Percentiles rank a stretch among this genome's conserved stretches.
phyloP scores from a whole-genome alignment of 2,113 vertebrate species.

The Irena cyanogastra region DNA sequence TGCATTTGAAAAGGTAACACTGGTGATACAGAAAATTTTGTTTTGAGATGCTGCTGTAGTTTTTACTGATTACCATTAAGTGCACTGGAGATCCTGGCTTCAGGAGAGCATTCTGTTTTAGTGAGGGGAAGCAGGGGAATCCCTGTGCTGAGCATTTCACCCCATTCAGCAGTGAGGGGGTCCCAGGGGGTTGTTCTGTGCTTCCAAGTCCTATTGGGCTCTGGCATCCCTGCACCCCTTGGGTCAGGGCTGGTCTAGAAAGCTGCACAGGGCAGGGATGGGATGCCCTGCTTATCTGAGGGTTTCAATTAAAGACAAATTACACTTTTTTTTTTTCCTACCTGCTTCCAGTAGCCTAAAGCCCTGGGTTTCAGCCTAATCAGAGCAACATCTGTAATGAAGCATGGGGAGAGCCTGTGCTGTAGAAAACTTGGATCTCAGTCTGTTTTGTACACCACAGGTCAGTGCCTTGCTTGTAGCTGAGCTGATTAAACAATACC shows the following conservation, averaged over 20 bases:
- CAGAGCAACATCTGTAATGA: background rate
- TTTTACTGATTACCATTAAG: background rate
- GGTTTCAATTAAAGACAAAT: background rate
- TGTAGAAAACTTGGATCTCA: background rate
- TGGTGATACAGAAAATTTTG: background rate
- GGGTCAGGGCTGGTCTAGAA: background rate
- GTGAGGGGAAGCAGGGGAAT: background rate
- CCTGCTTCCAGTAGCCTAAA: background rate
- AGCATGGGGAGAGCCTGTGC: background rate
- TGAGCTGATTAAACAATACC: background rate
- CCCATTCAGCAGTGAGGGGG: rapidly evolving
- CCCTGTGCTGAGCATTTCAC: rapidly evolving
- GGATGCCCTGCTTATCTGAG: background rate
- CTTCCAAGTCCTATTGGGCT: background rate
- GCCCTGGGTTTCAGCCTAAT: background rate
- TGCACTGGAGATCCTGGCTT: background rate
- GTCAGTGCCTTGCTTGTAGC: background rate
- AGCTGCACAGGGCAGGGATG: rapidly evolving
- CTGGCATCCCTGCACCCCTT: rapidly evolving
- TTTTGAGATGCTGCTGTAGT: background rate
- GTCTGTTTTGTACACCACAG: background rate
- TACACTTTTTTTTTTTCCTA: background rate
- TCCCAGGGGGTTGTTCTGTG: rapidly evolving
- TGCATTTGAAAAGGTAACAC: background rate
- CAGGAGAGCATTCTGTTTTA: background rate